Conservation (phyloP, 2,113 vertebrate species). For the Passer domesticus region DNA sequence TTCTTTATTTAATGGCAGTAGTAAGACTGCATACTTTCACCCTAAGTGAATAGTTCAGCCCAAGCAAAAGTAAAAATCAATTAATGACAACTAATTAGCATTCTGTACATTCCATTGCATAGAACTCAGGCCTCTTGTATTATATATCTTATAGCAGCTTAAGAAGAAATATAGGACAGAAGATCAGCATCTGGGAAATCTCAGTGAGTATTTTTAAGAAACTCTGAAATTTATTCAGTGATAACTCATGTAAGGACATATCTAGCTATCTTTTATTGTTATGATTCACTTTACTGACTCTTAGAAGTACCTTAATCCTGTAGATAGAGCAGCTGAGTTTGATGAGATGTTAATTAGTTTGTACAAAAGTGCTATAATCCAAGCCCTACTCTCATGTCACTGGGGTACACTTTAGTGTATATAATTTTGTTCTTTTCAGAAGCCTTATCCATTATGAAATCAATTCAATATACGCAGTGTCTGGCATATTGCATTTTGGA, state of each 20-base stretch:
- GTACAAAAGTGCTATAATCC: not conserved
- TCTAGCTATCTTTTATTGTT: not conserved
- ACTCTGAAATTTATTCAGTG: not conserved
- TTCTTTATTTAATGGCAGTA: not conserved
- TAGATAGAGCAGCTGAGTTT: not conserved
- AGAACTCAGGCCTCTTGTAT: not conserved
- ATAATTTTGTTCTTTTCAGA: conserved; percentile 21
- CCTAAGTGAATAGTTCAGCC: not conserved
- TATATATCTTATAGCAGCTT: not conserved
- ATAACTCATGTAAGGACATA: not conserved
- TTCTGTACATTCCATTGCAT: not conserved
- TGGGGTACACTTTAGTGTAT: not conserved
- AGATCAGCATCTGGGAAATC: not conserved
- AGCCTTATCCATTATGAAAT: conserved; percentile 20
- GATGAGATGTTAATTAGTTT: not conserved
- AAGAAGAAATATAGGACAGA: not conserved
- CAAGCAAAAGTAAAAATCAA: not conserved
- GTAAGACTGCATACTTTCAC: not conserved
- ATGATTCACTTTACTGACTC: not conserved
- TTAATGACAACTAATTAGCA: conserved; percentile 13
- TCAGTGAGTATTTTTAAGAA: not conserved
- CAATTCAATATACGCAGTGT: not conserved
- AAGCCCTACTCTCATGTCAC: not conserved
- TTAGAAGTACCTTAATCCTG: not conserved
- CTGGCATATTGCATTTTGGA: not conserved